phyloP scores from a whole-genome alignment of 2,113 vertebrate genomes.

The Pogona vitticeps region DNA sequence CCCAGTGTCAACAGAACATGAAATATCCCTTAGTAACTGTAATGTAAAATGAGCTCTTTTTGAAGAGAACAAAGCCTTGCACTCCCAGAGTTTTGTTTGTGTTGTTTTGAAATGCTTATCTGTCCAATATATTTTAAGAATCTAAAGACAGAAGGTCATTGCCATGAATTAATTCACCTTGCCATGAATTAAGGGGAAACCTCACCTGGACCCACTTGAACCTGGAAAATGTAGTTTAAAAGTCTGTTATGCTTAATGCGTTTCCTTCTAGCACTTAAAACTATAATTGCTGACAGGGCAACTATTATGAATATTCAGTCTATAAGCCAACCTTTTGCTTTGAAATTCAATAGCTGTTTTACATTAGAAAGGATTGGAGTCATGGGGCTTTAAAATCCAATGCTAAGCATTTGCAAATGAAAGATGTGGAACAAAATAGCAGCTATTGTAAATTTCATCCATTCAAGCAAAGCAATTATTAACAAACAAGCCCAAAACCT shows the following conservation, averaged over 20 bases:
- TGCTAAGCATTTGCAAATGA: constrained; percentile 36
- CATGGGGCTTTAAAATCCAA: constrained; percentile 43
- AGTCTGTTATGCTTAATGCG: background rate
- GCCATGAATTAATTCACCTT: background rate
- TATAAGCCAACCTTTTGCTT: constrained; percentile 23
- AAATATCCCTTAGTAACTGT: too few relatives aligned
- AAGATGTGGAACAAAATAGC: background rate
- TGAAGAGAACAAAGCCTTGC: background rate
- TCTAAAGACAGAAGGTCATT: background rate
- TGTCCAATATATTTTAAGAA: background rate
- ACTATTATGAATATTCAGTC: constrained; percentile 15
- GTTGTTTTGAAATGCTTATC: background rate
- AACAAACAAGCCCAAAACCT: background rate
- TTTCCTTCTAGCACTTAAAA: constrained; percentile 19
- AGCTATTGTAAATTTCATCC: background rate
- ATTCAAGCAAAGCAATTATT: background rate
- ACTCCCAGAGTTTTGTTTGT: background rate
- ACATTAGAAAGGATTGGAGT: constrained; percentile 39
- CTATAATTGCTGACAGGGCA: constrained; percentile 20
- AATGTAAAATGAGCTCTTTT: too few relatives aligned
- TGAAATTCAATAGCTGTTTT: constrained; percentile 45
- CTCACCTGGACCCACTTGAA: background rate
- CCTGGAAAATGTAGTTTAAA: background rate
- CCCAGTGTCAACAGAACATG: background rate
- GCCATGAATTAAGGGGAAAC: background rate